Evolutionary conservation across 2,888 invertebrate genomes (phyloP).

Genomic region (Andrena fulva): DNA sequence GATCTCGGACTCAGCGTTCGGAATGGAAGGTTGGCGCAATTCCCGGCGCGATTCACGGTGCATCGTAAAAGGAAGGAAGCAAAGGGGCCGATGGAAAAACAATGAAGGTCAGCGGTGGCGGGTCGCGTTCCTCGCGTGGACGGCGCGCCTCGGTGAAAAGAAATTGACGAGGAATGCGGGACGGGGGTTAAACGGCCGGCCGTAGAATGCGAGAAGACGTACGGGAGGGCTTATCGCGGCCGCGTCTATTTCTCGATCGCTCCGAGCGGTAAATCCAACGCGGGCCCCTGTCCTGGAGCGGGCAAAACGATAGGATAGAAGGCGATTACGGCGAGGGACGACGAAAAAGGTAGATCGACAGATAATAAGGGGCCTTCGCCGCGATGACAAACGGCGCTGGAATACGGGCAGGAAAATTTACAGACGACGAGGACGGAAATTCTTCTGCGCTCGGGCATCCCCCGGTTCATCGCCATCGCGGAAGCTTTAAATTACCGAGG

Average conservation of each 20-base stretch:
- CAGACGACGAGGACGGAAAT: neutral
- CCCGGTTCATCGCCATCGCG: neutral
- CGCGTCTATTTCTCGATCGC: constrained; percentile 63
- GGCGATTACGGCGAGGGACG: constrained; percentile 43
- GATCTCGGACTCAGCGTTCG: constrained; percentile 24
- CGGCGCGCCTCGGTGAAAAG: constrained; percentile 28
- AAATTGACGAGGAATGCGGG: constrained; percentile 68
- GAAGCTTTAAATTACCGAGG: constrained; percentile 1
- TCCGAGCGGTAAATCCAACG: constrained; percentile 66
- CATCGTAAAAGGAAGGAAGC: constrained; percentile 55
- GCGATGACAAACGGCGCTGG: constrained; percentile 38
- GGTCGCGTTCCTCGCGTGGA: constrained; percentile 65
- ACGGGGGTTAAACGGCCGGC: constrained; percentile 42
- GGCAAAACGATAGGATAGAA: constrained; percentile 42
- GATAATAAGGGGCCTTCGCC: constrained; percentile 33
- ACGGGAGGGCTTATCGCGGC: constrained; percentile 52
- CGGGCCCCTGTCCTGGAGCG: constrained; percentile 32
- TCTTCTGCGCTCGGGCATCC: neutral
- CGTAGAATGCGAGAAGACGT: constrained; percentile 59
- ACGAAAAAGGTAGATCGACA: constrained; percentile 47
- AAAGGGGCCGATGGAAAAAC: constrained; percentile 55
- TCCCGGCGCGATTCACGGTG: constrained; percentile 31
- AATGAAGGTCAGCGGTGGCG: constrained; percentile 65
- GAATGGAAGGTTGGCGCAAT: constrained; percentile 20
- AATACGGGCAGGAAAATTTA: constrained; percentile 6